phyloP scores from a whole-genome alignment of 2,113 vertebrate genomes.

The Trematomus loennbergii region DNA sequence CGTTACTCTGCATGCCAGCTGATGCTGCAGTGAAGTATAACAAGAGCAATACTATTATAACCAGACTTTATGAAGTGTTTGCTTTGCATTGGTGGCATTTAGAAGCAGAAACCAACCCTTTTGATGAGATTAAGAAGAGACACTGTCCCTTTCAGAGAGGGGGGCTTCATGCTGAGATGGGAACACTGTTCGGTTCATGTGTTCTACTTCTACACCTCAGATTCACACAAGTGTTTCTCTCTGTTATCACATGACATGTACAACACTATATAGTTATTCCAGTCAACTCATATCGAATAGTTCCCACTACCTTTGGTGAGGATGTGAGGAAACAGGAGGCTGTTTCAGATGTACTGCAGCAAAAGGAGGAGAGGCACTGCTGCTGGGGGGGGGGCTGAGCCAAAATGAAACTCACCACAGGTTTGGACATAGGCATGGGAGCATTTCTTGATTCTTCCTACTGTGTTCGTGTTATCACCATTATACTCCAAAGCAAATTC shows the following conservation, averaged over 20 bases:
- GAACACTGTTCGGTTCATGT: not conserved
- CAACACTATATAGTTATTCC: not conserved
- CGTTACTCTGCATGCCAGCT: too few species aligned
- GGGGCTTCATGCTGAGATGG: not conserved
- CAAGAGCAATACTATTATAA: not conserved
- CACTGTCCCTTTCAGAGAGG: not conserved
- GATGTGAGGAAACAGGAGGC: not conserved
- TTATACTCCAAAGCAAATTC: too few species aligned
- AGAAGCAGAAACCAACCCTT: not conserved
- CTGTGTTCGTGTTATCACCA: too few species aligned
- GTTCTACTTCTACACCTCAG: not conserved
- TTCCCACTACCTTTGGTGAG: not conserved
- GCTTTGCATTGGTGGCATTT: not conserved
- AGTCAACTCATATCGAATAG: not conserved
- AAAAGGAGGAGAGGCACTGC: not conserved
- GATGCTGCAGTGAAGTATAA: not conserved
- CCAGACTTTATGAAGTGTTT: not conserved
- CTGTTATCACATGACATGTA: too few species aligned
- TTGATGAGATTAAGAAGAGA: not conserved
- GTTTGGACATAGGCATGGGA: not conserved
- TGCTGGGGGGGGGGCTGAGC: not conserved
- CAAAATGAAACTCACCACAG: not conserved
- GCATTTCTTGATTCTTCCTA: too few species aligned
- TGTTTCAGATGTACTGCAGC: not conserved
- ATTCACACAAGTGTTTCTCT: not conserved